Evolutionary conservation across 1,140 invertebrate species (phyloP).

Genomic region (Drosophila malerkotliana): DNA sequence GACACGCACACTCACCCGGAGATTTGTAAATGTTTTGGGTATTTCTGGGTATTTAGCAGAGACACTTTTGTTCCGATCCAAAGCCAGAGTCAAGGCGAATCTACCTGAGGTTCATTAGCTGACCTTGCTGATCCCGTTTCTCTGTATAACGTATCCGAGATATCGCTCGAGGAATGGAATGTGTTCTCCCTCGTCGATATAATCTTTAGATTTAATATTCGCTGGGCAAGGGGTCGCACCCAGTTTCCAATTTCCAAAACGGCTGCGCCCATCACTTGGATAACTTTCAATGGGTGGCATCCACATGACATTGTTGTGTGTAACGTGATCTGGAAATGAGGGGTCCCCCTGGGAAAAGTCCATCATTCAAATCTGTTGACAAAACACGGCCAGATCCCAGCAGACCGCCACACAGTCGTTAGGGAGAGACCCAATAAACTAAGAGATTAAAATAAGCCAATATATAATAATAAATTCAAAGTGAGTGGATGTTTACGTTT

Average conservation of each 20-base stretch:
- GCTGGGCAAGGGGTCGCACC: constrained; percentile 38
- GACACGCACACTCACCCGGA: constrained; percentile 11
- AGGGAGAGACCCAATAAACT: constrained; percentile 10
- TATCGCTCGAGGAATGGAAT: background rate
- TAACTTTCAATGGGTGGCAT: constrained; percentile 55
- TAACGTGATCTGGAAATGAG: constrained; percentile 29
- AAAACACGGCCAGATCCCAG: constrained; percentile 29
- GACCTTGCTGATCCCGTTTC: constrained; percentile 31
- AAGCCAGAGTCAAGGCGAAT: constrained; percentile 71
- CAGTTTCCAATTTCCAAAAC: constrained; percentile 51
- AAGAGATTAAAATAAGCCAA: background rate
- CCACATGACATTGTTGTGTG: constrained; percentile 53
- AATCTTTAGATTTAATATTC: constrained; percentile 1
- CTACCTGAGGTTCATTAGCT: constrained; percentile 62
- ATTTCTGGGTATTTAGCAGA: constrained; percentile 51
- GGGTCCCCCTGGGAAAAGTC: constrained; percentile 28
- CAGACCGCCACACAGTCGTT: background rate
- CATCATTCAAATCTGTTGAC: constrained; percentile 27
- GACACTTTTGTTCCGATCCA: constrained; percentile 39
- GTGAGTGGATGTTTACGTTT: constrained; percentile 24
- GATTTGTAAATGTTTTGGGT: constrained; percentile 33
- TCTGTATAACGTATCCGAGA: too few relatives aligned
- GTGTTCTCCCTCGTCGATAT: background rate
- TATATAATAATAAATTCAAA: constrained; percentile 27
- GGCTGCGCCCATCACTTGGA: constrained; percentile 52